Base-by-base conservation (phyloP, 92 coral and sea anemone genomes). In the Ricordea florida region DNA sequence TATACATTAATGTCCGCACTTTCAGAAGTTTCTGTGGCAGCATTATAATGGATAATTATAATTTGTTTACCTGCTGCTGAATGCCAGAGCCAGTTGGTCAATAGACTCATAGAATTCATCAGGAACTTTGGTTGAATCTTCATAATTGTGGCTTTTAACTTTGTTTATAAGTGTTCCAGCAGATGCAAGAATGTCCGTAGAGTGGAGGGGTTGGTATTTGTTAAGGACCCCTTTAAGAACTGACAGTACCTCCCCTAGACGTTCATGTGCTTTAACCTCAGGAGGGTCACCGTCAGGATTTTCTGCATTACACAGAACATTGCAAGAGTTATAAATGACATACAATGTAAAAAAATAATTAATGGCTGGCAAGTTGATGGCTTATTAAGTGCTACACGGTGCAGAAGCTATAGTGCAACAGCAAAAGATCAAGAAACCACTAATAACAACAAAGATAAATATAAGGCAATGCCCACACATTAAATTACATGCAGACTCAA, bases 81-180 rank as follows among this genome's bases (percentile, higher is more conserved):
- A 94, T 2, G 97, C 97, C 85, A 92, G 60, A 8, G 98, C 98
- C 59, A 94, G 87, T 64, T 94, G 97, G 40, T 94, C 97, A 80
- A 94, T 89, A n/a, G 96, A 89, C 70, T 92, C 96, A 46, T 93
- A 94, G 72, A 94, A 94, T 41, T 94, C 98, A 59, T 94, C 98
- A 0, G 98, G 96, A 0, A 83, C 89, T 57, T 88, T 78, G 72
- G 70, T 80, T 2, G 87, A 65, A 4, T 92, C 88, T 9, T 86
- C 96, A 80, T 92, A 88, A 22, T 83, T 88, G n/a, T 88, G 97
- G 46, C 92, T 91, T 50, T 86, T 92, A 43, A 94, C 93, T 81
- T 83, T 94, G 37, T 74, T 94, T 18, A 91, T 94, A 20, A 94
- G 64, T 1, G 93, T 82, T 8, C 98, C 98, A 36, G 98, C 98